Conservation (phyloP, 1,140 invertebrate genomes). For the Trichomalopsis sarcophagae region DNA sequence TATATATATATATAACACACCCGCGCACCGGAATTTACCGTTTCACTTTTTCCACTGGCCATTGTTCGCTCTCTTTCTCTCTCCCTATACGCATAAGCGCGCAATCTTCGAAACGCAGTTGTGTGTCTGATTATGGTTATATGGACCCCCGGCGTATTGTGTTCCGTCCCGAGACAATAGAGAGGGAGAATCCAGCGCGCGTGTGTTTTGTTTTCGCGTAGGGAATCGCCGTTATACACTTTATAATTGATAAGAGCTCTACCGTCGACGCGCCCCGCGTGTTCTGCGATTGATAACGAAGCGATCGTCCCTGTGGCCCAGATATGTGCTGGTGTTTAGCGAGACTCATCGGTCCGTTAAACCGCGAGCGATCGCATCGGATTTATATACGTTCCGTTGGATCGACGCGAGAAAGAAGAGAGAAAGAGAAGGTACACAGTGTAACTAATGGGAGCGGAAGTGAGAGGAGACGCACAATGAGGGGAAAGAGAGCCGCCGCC, state of each 20-base stretch:
- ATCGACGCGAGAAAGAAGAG: neutral
- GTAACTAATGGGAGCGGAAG: conserved; percentile 3
- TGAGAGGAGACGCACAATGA: neutral
- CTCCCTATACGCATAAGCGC: neutral
- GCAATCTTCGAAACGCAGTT: conserved; percentile 3
- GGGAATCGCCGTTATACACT: no score
- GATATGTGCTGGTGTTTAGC: neutral
- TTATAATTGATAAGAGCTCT: neutral
- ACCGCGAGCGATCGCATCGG: neutral
- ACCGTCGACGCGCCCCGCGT: neutral
- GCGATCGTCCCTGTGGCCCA: neutral
- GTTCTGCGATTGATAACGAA: neutral
- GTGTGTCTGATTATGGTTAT: conserved; percentile 9
- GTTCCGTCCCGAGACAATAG: neutral
- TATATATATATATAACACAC: no score
- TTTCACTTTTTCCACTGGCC: neutral
- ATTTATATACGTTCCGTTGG: neutral
- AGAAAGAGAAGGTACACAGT: neutral
- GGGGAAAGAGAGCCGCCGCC: neutral
- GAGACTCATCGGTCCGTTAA: neutral
- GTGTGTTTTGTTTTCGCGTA: neutral
- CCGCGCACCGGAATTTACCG: neutral
- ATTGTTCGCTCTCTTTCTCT: no score
- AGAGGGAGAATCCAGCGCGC: neutral
- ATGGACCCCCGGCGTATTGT: neutral